Conservation (phyloP, 2,888 invertebrate species). For the Falcaria lacertinaria region DNA sequence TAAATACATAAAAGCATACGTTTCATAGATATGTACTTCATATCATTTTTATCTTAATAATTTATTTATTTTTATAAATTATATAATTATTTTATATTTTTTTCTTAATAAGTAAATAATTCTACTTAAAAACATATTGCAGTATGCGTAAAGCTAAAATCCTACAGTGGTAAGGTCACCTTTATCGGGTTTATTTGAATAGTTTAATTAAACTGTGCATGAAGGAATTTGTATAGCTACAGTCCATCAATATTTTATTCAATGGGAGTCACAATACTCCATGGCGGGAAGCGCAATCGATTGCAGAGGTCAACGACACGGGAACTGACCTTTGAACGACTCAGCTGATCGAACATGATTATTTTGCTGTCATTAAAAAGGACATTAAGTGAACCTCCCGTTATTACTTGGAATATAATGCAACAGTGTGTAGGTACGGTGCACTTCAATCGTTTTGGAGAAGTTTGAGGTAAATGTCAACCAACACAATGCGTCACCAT, state of each 20-base stretch:
- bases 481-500: too few species aligned
- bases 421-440: too few species aligned
- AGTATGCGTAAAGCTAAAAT: neutral
- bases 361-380: constrained; percentile 23
- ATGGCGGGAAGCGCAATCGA: constrained; percentile 73
- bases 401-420: constrained; percentile 8
- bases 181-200: neutral
- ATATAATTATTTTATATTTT: too few species aligned
- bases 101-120: too few species aligned
- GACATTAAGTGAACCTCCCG: constrained; percentile 8
- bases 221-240: neutral
- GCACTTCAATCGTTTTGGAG: too few species aligned
- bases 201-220: neutral
- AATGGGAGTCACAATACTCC: constrained; percentile 59
- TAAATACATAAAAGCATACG: too few species aligned
- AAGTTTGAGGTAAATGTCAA: too few species aligned
- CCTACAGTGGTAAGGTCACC: neutral
- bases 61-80: too few species aligned
- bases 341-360: constrained; percentile 64
- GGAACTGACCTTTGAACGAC: constrained; percentile 73
- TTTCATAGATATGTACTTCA: too few species aligned
- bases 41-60: too few species aligned
- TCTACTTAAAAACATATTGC: too few species aligned
- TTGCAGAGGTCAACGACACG: constrained; percentile 70
- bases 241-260: constrained; percentile 46